Percentiles rank a stretch among this genome's conserved stretches.
phyloP scores from a whole-genome alignment of 1,140 invertebrate genomes.

The Panulirus ornatus region DNA sequence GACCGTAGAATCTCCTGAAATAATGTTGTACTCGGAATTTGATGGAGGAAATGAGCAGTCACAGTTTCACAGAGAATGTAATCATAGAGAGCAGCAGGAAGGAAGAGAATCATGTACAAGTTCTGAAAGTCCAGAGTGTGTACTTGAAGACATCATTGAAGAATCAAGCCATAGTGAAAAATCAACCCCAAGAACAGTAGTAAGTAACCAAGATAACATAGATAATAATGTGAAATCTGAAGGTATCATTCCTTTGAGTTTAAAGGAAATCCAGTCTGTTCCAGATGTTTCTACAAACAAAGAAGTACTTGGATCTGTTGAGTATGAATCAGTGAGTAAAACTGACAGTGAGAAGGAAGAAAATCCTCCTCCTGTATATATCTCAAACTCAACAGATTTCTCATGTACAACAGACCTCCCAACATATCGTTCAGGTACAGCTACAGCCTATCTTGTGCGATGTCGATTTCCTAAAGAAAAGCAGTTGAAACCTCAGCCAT shows the following conservation, averaged over 20 bases:
- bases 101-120: not conserved
- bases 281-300: not conserved
- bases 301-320: not conserved
- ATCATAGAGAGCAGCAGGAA: not conserved
- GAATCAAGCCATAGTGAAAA: conserved; percentile 59
- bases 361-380: not conserved
- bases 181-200: conserved; percentile 28
- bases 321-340: not conserved
- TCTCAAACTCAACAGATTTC: conserved; percentile 13
- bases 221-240: not conserved
- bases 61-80: not conserved
- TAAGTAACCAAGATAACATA: not conserved
- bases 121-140: conserved; percentile 54
- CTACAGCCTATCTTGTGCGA: conserved; percentile 12
- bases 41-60: not conserved
- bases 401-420: conserved; percentile 51
- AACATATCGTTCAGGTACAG: conserved; percentile 26
- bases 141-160: conserved; percentile 71
- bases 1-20: not conserved
- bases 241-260: no score
- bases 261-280: not conserved
- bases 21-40: not conserved
- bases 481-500: not conserved
- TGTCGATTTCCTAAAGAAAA: conserved; percentile 22
- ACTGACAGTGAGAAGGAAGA: not conserved